Evolutionary conservation across 2,888 invertebrate genomes (phyloP).

Genomic region (Panzeria rudis): DNA sequence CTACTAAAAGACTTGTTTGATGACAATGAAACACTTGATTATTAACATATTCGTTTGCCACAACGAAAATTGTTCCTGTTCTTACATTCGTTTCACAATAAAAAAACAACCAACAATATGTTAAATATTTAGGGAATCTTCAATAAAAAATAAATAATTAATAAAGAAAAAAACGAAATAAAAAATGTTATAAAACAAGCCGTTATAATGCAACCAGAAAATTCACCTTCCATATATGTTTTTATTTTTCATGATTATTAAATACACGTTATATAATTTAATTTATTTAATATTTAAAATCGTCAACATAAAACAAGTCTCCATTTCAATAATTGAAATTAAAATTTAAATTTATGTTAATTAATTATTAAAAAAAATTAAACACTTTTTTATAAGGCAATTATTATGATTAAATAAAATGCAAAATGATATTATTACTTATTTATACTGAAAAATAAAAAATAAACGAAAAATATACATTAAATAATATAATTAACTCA

Average conservation of each 20-base stretch:
- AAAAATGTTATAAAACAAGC: constrained; percentile 64
- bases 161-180: constrained; percentile 58
- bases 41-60: constrained; percentile 1
- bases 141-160: constrained; percentile 54
- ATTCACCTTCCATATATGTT: constrained; percentile 74
- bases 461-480: constrained; percentile 55
- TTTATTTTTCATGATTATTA: constrained; percentile 71
- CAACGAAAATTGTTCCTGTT: background rate
- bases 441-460: constrained; percentile 60
- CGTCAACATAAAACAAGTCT: constrained; percentile 16
- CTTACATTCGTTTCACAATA: background rate
- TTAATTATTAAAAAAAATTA: constrained; percentile 61
- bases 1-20: background rate
- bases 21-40: too few species aligned
- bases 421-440: constrained; percentile 67
- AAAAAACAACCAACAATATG: constrained; percentile 63
- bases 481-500: constrained; percentile 55
- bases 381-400: constrained; percentile 71
- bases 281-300: constrained; percentile 15
- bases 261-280: constrained; percentile 54
- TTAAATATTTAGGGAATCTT: constrained; percentile 72
- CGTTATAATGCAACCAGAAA: constrained; percentile 44
- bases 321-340: constrained; percentile 33
- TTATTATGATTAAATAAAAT: constrained; percentile 64
- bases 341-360: constrained; percentile 61